Conservation (phyloP, 2,113 vertebrate genomes). For the Brachyhypopomus gauderio region DNA sequence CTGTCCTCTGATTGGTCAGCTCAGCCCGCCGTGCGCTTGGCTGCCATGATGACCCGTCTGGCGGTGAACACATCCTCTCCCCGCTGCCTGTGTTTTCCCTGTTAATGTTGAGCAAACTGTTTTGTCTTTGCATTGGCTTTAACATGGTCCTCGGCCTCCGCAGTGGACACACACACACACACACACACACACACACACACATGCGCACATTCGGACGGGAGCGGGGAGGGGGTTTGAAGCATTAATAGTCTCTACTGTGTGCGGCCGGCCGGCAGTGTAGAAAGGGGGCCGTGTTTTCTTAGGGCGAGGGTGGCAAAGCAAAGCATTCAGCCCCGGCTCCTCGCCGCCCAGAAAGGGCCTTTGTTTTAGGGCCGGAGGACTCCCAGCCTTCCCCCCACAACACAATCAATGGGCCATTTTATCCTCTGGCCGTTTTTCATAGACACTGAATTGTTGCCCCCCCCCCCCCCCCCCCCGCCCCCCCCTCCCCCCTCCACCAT, state of each 20-base stretch:
- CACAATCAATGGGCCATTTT: conserved; percentile 96
- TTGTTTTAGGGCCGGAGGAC: conserved; percentile 87
- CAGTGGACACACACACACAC: conserved; percentile 73
- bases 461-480: conserved; percentile 3
- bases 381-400: conserved; percentile 87
- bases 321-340: conserved; percentile 92
- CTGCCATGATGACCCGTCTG: too few relatives aligned
- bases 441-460: conserved; percentile 86
- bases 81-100: conserved; percentile 73
- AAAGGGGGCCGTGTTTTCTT: conserved; percentile 96
- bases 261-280: conserved; percentile 84
- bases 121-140: conserved; percentile 95
- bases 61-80: conserved; percentile 65
- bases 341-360: conserved; percentile 82
- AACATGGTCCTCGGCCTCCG: conserved; percentile 82
- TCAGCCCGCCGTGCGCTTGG: too few relatives aligned
- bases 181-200: conserved; percentile 67
- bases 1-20: not conserved
- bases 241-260: conserved; percentile 93
- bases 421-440: conserved; percentile 79
- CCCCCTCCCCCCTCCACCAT: conserved; percentile 46
- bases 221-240: conserved; percentile 77
- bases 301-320: conserved; percentile 97
- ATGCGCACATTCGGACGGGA: not conserved
- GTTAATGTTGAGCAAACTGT: conserved; percentile 95